Evolutionary conservation across 35 echinoderm and acorn worm species (phyloP).

Genomic region (Eucidaris tribuloides): DNA sequence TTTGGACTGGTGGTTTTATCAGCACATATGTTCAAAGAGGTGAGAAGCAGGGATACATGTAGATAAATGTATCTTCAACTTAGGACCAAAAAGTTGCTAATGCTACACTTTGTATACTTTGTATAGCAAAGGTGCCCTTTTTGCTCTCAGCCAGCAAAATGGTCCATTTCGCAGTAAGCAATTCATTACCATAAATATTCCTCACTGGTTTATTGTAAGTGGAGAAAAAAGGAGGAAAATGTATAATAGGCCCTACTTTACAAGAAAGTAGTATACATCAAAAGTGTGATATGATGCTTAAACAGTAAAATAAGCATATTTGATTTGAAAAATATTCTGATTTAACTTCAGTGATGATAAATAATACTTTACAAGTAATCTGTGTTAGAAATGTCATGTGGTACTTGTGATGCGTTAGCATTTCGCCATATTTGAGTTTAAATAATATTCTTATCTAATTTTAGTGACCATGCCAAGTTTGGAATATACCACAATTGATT

Average conservation of each 20-base stretch:
- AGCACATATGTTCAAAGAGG: conserved; percentile 70
- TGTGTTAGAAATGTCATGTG: too few species aligned
- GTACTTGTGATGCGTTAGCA: too few species aligned
- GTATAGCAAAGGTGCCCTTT: too few species aligned
- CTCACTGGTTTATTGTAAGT: not conserved
- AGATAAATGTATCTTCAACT: not conserved
- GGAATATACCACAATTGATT: too few species aligned
- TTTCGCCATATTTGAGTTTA: too few species aligned
- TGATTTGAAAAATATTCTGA: not conserved
- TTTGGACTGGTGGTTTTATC: conserved; percentile 55
- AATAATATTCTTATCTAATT: too few species aligned
- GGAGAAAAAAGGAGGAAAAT: not conserved
- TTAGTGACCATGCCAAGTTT: too few species aligned
- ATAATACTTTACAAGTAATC: too few species aligned
- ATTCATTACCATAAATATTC: not conserved
- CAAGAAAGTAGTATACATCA: too few species aligned
- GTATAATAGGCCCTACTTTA: too few species aligned
- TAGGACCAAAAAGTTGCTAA: not conserved
- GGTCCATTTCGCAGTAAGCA: not conserved
- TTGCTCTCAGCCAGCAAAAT: not conserved
- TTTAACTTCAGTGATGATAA: not conserved
- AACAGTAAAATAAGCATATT: not conserved
- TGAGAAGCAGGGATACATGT: not conserved
- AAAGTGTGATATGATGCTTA: too few species aligned
- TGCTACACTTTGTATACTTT: not conserved